Percentiles rank a stretch among this genome's conserved stretches.
Conservation (phyloP, 2,888 invertebrate genomes). For the Habroteleia sp. region DNA sequence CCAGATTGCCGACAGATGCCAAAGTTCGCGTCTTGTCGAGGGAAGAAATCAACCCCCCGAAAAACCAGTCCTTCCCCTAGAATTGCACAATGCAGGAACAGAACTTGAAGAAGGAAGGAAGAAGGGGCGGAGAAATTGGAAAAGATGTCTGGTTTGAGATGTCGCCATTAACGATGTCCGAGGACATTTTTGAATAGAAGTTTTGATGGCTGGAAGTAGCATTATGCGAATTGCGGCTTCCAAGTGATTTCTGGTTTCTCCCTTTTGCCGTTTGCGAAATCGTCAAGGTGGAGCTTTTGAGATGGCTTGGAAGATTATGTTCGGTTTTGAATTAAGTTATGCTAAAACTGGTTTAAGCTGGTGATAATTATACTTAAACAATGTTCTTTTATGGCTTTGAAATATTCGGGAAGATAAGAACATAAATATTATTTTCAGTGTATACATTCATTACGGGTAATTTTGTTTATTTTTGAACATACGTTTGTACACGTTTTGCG, state of each 20-base stretch:
- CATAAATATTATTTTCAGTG: too few species aligned
- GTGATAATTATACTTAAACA: too few species aligned
- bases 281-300: background rate
- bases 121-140: constrained; percentile 29
- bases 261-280: constrained; percentile 12
- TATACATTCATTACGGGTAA: too few species aligned
- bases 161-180: constrained; percentile 41
- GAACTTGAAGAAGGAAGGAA: constrained; percentile 5
- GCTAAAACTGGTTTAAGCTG: too few species aligned
- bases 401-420: too few species aligned
- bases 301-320: constrained; percentile 1
- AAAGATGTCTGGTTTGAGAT: constrained; percentile 45
- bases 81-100: constrained; percentile 17
- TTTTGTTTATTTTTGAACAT: too few species aligned
- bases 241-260: constrained; percentile 29
- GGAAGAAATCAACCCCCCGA: constrained; percentile 47
- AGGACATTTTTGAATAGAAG: constrained; percentile 25
- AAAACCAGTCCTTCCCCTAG: constrained; percentile 28
- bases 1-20: constrained; percentile 60
- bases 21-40: constrained; percentile 12
- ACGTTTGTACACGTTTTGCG: too few species aligned
- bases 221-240: constrained; percentile 41
- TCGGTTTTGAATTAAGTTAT: too few species aligned
- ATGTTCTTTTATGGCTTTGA: too few species aligned
- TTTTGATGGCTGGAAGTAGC: constrained; percentile 26